Evolutionary conservation across 2,888 invertebrate genomes (phyloP), one percentile per base, ranked within the genome.

Genomic region (Dasypogon diadema): DNA sequence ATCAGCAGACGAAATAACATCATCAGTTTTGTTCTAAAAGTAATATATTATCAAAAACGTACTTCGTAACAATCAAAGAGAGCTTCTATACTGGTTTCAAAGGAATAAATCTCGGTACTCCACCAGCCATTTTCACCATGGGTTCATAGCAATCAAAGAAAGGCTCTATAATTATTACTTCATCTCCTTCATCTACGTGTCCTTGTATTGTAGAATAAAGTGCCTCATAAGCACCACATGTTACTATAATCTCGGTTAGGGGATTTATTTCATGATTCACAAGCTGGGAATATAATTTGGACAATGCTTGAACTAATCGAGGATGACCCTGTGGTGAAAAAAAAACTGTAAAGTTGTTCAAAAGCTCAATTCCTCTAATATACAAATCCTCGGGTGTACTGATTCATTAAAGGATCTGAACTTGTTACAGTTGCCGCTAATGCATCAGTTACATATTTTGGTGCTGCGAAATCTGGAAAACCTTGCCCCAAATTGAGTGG

Each of bases 81-180:
- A 42, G 54, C 18, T 30, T 37, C 86, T 88, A 89, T 87, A 94
- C 94, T 76, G 94, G 92, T 85, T 92, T 90, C 21, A 99, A 87
- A 0, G 98, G 92, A 79, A 99, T 94, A 83, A 94, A 98, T 78
- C 90, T 92, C 0, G 97, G 92, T 16, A 90, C 87, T 0, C 98
- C 99, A 1, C 96, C 95, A 1, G 97, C 96, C 81, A 92, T 91
- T 80, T 88, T 90, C 12, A 98, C 93, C 94, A 99, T 97, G 1
- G 97, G 97, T 80, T 94, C 95, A 83, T 99, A 99, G 83, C 98
- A 99, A 86, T 99, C 99, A 84, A 97, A 99, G 87, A 93, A 99
- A 0, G 99, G 99, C 84, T 99, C 99, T 79, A 99, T 97, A 22
- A 99, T 95, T 77, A 99, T 97, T 75, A 96, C 97, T 88, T 98